Base-by-base conservation (phyloP, 2,888 invertebrate genomes). In the Epistrophe eligans region DNA sequence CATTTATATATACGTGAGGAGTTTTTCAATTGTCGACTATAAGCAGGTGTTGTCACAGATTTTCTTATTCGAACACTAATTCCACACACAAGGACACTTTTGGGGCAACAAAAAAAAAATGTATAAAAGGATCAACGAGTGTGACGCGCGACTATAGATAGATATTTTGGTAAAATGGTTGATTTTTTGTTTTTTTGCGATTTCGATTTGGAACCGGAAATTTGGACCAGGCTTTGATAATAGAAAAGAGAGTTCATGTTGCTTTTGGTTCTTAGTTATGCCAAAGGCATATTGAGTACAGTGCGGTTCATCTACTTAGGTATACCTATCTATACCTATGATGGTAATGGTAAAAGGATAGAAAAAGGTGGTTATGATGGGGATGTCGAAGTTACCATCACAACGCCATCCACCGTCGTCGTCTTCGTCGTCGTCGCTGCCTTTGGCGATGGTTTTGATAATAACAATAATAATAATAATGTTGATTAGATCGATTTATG, bases 401-500 rank as follows among this genome's bases (percentile, higher is more conserved):
- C 32, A 24, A 10, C 32, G 5, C 24, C 24, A 5, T 10, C n/a
- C n/a, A n/a, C n/a, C n/a, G 10, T 3, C 15, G 19, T 19, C 57
- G 1, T 4, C 17, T n/a, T n/a, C n/a, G 10, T 3, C 15, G 19
- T 19, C 57, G 1, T 4, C 17, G 58, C 28, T 15, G 60, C 32
- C 40, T 24, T 7, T 50, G 48, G 45, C 45, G 60, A 66, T 72
- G 87, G 52, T 74, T 80, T 77, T 77, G 85, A 87, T 83, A 82
- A 87, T 79, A 87, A 74, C 87, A 79, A 87, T 79, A 82, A 87
- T 82, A 77, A 81, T 81, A 87, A 82, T 83, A 83, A 87, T 76
- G 82, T 79, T 87, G 87, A 87, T 87, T 87, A 87, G 87, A 87
- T 83, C 82, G 87, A 87, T 87, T 87, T 87, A 87, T 87, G 87